Evolutionary conservation across 2,113 vertebrate species (phyloP).

Genomic region (Pycnonotus jocosus): DNA sequence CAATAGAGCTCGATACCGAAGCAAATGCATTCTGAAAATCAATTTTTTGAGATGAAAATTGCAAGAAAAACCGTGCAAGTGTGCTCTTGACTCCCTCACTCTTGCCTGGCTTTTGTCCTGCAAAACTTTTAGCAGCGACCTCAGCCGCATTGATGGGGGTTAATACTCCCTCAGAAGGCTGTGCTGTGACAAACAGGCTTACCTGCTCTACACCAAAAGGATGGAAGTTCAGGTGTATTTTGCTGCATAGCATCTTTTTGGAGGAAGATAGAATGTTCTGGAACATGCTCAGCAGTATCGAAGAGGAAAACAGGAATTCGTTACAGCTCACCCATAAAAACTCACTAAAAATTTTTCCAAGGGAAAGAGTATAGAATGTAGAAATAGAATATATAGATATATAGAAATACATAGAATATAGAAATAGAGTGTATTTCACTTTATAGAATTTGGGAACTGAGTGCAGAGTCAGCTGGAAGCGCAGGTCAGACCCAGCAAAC

Average conservation of each 20-base stretch:
- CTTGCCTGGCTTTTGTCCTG: background rate
- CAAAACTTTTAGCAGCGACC: conserved; percentile 7
- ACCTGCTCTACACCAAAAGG: background rate
- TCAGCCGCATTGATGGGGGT: background rate
- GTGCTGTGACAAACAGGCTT: background rate
- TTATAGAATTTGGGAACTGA: no score
- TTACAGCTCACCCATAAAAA: background rate
- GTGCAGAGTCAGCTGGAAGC: background rate
- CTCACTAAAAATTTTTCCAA: background rate
- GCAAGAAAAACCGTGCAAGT: background rate
- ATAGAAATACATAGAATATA: no score
- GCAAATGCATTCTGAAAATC: background rate
- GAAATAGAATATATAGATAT: no score
- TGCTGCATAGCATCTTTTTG: background rate
- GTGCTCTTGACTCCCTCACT: background rate
- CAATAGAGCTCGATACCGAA: background rate
- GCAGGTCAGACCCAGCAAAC: background rate
- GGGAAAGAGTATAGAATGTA: no score
- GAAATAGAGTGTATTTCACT: background rate
- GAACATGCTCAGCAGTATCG: background rate
- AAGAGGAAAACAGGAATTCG: background rate
- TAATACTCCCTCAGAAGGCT: background rate
- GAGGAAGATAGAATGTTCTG: background rate
- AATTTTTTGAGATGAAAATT: background rate
- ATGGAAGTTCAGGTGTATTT: background rate